Evolutionary conservation across 2,797 vertebrate genomes (phyloP).

Genomic region (Gastrophryne carolinensis): DNA sequence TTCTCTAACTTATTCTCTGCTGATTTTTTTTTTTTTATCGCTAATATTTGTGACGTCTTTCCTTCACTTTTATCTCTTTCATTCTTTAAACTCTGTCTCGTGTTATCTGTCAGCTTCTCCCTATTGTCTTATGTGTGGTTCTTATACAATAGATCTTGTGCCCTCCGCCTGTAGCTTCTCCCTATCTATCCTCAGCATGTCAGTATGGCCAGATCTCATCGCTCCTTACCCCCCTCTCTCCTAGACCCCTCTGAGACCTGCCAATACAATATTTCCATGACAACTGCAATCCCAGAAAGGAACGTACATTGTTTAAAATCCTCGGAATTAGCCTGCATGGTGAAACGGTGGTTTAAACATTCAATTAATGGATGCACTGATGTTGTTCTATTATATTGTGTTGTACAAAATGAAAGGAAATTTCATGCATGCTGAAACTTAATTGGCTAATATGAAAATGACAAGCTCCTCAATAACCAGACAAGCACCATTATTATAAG

Average conservation of each 20-base stretch:
- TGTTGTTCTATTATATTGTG: background rate
- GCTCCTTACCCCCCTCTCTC: constrained; percentile 11
- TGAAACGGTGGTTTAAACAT: background rate
- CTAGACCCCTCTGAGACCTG: constrained; percentile 48
- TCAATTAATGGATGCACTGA: background rate
- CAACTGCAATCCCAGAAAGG: constrained; percentile 39
- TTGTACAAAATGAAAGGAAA: background rate
- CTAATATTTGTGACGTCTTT: constrained; percentile 22
- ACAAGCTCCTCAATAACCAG: too few species aligned
- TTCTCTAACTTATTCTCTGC: constrained; percentile 45
- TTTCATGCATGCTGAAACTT: too few species aligned
- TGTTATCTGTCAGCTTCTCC: constrained; percentile 33
- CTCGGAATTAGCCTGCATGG: constrained; percentile 18
- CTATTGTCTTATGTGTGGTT: constrained; percentile 39
- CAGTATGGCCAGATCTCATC: constrained; percentile 38
- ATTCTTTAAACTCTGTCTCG: constrained; percentile 28
- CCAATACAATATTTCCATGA: constrained; percentile 53
- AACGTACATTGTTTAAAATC: constrained; percentile 41
- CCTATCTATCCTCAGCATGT: constrained; percentile 43
- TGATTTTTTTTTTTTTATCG: constrained; percentile 44
- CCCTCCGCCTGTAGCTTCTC: constrained; percentile 34
- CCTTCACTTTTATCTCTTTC: constrained; percentile 25
- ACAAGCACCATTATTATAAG: too few species aligned
- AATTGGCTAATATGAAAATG: too few species aligned
- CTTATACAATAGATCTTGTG: constrained; percentile 28